Base-by-base conservation (phyloP, 2,113 vertebrate species). In the Platysteira castanea region DNA sequence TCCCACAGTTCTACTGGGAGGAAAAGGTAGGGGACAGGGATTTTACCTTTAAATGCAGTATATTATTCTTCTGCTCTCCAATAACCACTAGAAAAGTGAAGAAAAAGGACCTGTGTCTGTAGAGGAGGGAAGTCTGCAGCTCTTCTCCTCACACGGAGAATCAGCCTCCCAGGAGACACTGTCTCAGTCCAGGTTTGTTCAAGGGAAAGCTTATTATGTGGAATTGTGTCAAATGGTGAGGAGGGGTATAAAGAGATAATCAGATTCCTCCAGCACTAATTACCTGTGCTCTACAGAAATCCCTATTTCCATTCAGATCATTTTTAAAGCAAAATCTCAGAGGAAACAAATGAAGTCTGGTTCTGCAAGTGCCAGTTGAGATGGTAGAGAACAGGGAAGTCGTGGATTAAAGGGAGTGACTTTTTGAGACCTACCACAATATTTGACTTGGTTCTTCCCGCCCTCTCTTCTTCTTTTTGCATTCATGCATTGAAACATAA, bases 181-280 rank as follows among this genome's bases (percentile, higher is more conserved):
- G 26, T 53, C 60, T 73, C 73, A 74, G 56, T 76, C 76, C 39
- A 68, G 41, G n/a, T 57, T 94, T 86, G 18, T 92, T 92, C 65
- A 77, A 64, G 79, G 87, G 75, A 89, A 88, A 39, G 31, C 60
- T 96, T 82, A 86, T 95, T 95, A 77, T 93, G 76, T 80, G 47
- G 57, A 92, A 93, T 84, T 84, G 67, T 96, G 94, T 95, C 91
- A 95, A 94, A 79, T 50, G 59, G 63, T 84, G 73, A 94, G 86
- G 90, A 94, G 92, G 95, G 92, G 50, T 87, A 68, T 82, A 89
- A 88, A 93, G 89, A 96, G 84, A 93, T 95, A 96, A 96, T 96
- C 90, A 6, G 85, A 95, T 65, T 84, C 68, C 89, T 95, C 84
- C 73, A 64, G 65, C 78, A 44, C 94, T 96, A 96, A 96, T 97